Percentiles rank a stretch among this genome's conserved stretches.
Conservation (phyloP, 2,113 vertebrate genomes). For the Pycnonotus jocosus region DNA sequence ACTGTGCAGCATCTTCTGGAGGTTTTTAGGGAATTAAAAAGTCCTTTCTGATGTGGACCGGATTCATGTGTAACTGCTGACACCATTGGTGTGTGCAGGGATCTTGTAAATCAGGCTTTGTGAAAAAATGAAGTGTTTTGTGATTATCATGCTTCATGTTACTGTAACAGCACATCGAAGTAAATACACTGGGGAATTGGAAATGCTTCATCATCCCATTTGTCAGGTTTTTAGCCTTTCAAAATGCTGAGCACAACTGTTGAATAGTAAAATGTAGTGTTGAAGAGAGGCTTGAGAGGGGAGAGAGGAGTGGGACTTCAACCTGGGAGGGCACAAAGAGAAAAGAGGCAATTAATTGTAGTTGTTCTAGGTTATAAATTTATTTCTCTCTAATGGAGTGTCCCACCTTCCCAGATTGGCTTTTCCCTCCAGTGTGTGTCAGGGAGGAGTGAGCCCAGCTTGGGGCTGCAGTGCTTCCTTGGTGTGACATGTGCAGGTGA, state of each 20-base stretch:
- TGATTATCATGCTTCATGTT: not conserved
- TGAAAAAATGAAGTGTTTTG: not conserved
- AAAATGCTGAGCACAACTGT: not conserved
- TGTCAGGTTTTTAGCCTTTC: not conserved
- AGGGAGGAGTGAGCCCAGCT: not conserved
- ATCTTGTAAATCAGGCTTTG: not conserved
- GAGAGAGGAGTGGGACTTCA: not conserved
- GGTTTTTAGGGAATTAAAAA: not conserved
- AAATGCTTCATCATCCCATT: not conserved
- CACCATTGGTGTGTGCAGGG: fast-evolving
- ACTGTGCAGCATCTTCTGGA: not conserved
- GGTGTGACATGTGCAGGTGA: fast-evolving
- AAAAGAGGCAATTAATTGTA: not conserved
- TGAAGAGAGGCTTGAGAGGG: not conserved
- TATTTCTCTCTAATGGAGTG: not conserved
- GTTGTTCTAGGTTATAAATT: not conserved
- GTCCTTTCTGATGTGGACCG: not conserved
- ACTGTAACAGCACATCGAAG: not conserved
- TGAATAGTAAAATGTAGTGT: not conserved
- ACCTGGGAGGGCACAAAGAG: not conserved
- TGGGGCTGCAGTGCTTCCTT: not conserved
- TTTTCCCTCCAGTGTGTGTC: not conserved
- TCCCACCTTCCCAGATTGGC: not conserved
- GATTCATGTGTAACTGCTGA: not conserved
- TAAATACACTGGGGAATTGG: not conserved